A percentile compares a stretch with the other conserved stretches of the same genome.
Evolutionary conservation across 2,113 vertebrate genomes (phyloP).

Genomic region (Plestiodon gilberti): DNA sequence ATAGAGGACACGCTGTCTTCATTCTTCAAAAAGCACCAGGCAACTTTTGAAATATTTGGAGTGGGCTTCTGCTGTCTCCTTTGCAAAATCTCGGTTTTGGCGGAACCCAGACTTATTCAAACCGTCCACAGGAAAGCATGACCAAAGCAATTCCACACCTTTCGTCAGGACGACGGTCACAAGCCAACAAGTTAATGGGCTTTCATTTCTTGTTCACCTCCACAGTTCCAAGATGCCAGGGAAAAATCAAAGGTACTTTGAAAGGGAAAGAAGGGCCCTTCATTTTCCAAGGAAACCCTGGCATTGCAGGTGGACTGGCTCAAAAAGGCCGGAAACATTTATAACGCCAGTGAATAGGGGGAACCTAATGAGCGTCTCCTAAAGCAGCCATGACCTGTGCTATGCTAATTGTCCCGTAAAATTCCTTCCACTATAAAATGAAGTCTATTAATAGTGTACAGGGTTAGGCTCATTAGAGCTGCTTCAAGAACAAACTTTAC

Average conservation of each 20-base stretch:
- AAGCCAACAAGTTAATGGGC: not conserved
- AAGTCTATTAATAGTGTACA: rapidly evolving
- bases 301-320: not conserved
- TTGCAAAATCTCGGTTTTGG: not conserved
- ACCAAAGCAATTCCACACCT: slow-evolving; percentile 23
- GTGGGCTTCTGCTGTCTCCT: slow-evolving; percentile 1
- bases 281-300: not conserved
- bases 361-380: not conserved
- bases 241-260: not conserved
- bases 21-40: rapidly evolving
- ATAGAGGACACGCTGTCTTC: not conserved
- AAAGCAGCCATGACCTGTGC: not conserved
- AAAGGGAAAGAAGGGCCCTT: not conserved
- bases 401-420: not conserved
- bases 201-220: not conserved
- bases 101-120: too few species aligned
- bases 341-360: rapidly evolving
- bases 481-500: not conserved
- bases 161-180: not conserved
- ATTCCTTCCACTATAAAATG: not conserved
- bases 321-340: not conserved
- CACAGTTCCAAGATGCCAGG: not conserved
- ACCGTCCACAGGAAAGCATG: not conserved
- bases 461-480: rapidly evolving
- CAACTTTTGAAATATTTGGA: not conserved